Percentiles rank a stretch among this genome's conserved stretches.
Conservation (phyloP, 2,113 vertebrate genomes). For the Syngnathoides biaculeatus region DNA sequence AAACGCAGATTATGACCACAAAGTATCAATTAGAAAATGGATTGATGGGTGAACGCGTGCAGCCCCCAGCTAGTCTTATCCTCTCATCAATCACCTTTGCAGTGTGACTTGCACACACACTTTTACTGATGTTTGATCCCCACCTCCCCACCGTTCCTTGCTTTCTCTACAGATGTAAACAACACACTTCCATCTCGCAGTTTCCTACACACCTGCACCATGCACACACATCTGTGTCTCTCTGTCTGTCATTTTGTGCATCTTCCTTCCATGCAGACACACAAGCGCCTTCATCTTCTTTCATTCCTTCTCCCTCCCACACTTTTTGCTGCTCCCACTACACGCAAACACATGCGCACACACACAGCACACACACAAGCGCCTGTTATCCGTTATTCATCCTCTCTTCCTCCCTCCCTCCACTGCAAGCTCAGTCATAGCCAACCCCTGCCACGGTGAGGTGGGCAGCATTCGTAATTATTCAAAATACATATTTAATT, state of each 20-base stretch:
- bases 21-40: neutral
- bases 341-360: constrained; percentile 8
- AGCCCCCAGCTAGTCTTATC: neutral
- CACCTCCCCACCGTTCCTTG: neutral
- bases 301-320: constrained; percentile 59
- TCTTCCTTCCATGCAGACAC: constrained; percentile 35
- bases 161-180: neutral
- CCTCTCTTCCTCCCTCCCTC: constrained; percentile 30
- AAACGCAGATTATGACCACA: too few relatives aligned
- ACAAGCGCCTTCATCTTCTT: constrained; percentile 52
- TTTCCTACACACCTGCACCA: constrained; percentile 49
- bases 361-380: constrained; percentile 15
- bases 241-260: constrained; percentile 51
- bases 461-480: constrained; percentile 6
- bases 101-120: neutral
- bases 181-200: constrained; percentile 34
- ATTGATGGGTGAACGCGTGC: neutral
- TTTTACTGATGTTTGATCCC: neutral
- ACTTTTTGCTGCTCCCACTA: constrained; percentile 39
- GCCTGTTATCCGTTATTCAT: constrained; percentile 33
- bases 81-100: neutral
- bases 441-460: neutral
- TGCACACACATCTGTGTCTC: constrained; percentile 27
- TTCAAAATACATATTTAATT: constrained; percentile 10
- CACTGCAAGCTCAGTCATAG: neutral